A percentile compares a stretch with the other conserved stretches of the same genome.
These are phyloP conservation scores for Chironomus tentans DNA, from an alignment of 2,888 invertebrate species.

Conservation along the genomic window DNA sequence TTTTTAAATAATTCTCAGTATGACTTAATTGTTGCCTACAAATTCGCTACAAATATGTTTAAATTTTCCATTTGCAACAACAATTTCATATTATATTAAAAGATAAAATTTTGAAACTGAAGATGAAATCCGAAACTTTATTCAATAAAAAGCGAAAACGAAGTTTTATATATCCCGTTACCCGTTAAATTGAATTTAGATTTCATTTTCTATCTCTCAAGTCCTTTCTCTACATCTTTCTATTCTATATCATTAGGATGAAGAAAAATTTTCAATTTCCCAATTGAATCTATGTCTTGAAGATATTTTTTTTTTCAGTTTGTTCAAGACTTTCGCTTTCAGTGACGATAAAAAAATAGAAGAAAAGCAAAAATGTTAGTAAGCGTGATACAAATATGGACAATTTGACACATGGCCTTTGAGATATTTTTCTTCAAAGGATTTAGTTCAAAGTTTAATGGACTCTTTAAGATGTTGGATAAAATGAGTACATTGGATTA, in stretches of 20 bases:
- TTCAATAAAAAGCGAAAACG: slow-evolving; percentile 13
- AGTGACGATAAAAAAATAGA: too few species aligned
- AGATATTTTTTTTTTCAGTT: not conserved
- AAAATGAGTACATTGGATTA: too few species aligned
- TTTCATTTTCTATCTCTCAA: not conserved
- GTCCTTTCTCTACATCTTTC: not conserved
- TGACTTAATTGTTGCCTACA: too few species aligned
- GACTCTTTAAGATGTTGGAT: too few species aligned
- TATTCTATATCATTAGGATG: not conserved
- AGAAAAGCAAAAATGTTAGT: too few species aligned
- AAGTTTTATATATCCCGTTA: slow-evolving; percentile 3
- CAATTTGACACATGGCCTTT: too few species aligned
- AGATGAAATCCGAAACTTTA: slow-evolving; percentile 26
- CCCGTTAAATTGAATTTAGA: slow-evolving; percentile 26
- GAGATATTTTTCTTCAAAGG: too few species aligned
- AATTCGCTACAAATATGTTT: too few species aligned
- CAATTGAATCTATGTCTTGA: not conserved
- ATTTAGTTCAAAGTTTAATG: too few species aligned
- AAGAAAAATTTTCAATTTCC: not conserved
- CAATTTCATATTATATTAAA: not conserved
- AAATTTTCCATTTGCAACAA: too few species aligned
- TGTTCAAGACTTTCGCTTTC: not conserved
- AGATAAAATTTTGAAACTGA: not conserved
- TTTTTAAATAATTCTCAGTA: too few species aligned
- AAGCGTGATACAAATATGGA: too few species aligned